Evolutionary conservation across 2,888 invertebrate species (phyloP).

Genomic region (Dinocampus coccinellae): DNA sequence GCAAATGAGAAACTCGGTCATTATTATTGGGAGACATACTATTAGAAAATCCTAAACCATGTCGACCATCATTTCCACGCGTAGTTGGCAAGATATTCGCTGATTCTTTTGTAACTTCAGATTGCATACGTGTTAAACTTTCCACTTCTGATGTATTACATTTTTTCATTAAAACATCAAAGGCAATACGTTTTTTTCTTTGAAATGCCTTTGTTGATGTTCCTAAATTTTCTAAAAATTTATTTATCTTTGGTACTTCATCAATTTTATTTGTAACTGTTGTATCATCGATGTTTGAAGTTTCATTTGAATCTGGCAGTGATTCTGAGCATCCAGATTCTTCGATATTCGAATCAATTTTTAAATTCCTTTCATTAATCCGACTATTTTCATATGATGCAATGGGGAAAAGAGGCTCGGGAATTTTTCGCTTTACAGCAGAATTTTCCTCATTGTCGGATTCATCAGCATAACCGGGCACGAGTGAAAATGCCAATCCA

Average conservation of each 20-base stretch:
- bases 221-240: constrained; percentile 62
- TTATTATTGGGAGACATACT: constrained; percentile 41
- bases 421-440: constrained; percentile 48
- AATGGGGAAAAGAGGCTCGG: constrained; percentile 69
- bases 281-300: constrained; percentile 29
- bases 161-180: constrained; percentile 61
- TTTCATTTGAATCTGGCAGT: constrained; percentile 27
- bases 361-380: constrained; percentile 15
- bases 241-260: constrained; percentile 54
- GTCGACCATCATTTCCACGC: constrained; percentile 54
- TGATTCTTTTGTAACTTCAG: constrained; percentile 38
- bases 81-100: constrained; percentile 28
- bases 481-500: constrained; percentile 67
- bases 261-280: constrained; percentile 41
- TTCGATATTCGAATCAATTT: constrained; percentile 1
- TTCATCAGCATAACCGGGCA: constrained; percentile 73
- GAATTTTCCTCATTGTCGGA: constrained; percentile 69
- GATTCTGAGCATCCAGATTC: not conserved
- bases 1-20: constrained; percentile 29
- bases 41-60: constrained; percentile 65
- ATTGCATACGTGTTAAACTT: constrained; percentile 36
- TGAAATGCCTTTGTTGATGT: constrained; percentile 71
- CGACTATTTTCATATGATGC: constrained; percentile 56
- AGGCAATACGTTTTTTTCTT: constrained; percentile 72
- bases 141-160: constrained; percentile 45